Evolutionary conservation across 2,797 vertebrate species (phyloP).

Genomic region (Uromys caudimaculatus): DNA sequence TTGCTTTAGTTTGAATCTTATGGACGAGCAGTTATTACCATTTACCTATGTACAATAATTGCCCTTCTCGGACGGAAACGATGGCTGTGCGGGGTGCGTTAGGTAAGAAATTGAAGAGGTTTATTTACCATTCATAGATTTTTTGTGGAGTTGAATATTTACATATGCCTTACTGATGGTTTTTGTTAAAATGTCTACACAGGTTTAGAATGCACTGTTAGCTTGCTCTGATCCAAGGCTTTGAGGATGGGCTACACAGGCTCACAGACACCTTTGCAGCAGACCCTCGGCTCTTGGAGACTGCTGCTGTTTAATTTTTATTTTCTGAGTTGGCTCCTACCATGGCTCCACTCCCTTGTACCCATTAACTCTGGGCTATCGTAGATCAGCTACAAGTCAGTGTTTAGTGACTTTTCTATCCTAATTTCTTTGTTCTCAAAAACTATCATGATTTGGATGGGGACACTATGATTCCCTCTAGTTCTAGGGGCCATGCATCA

Average conservation of each 20-base stretch:
- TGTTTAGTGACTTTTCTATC: not conserved
- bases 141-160: not conserved
- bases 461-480: not conserved
- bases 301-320: not conserved
- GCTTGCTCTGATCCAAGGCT: not conserved
- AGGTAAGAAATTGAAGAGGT: not conserved
- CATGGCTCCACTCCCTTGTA: not conserved
- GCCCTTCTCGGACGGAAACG: not conserved
- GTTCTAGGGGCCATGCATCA: not conserved
- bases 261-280: not conserved
- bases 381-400: not conserved
- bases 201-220: not conserved
- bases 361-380: not conserved
- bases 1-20: not conserved
- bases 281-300: not conserved
- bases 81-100: not conserved
- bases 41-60: no score
- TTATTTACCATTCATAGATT: not conserved
- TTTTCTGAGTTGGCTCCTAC: not conserved
- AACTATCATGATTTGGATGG: not conserved
- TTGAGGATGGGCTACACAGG: not conserved
- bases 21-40: not conserved
- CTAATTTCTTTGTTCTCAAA: not conserved
- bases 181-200: not conserved
- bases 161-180: not conserved